Evolutionary conservation across 2,888 invertebrate genomes (phyloP).

Genomic region (Diogma glabrata): DNA sequence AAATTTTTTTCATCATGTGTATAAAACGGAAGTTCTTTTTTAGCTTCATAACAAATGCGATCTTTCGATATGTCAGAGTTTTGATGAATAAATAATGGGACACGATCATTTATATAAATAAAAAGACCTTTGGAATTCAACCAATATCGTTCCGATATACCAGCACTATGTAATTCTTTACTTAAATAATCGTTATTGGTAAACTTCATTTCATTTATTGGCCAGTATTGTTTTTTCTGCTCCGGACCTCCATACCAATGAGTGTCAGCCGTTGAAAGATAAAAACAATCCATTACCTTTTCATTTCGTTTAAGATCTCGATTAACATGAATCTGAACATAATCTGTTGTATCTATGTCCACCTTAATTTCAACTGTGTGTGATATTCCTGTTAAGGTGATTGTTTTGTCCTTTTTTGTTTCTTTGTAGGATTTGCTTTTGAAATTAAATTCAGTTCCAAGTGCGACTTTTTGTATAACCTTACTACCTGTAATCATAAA

Average conservation of each 20-base stretch:
- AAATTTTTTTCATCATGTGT: conserved; percentile 10
- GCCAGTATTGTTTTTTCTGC: conserved; percentile 49
- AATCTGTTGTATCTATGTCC: neutral
- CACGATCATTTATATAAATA: conserved; percentile 47
- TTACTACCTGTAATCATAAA: neutral
- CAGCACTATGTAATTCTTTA: conserved; percentile 43
- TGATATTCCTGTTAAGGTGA: neutral
- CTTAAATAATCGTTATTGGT: conserved; percentile 40
- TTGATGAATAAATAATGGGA: conserved; percentile 49
- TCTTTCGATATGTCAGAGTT: conserved; percentile 28
- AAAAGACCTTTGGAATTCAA: conserved; percentile 57
- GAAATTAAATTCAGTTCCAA: neutral
- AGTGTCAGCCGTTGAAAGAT: neutral
- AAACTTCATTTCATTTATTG: conserved; percentile 37
- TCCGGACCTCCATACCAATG: conserved; percentile 58
- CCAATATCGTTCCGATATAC: conserved; percentile 57
- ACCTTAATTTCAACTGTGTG: neutral
- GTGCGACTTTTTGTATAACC: neutral
- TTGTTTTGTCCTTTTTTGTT: neutral
- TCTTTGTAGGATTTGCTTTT: neutral
- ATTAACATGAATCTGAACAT: neutral
- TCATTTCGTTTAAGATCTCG: neutral
- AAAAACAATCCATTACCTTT: neutral
- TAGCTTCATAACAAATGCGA: conserved; percentile 37
- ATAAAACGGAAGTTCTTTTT: conserved; percentile 30